Evolutionary conservation across 2,797 vertebrate genomes (phyloP).

Genomic region (Anisognathus igniventris): DNA sequence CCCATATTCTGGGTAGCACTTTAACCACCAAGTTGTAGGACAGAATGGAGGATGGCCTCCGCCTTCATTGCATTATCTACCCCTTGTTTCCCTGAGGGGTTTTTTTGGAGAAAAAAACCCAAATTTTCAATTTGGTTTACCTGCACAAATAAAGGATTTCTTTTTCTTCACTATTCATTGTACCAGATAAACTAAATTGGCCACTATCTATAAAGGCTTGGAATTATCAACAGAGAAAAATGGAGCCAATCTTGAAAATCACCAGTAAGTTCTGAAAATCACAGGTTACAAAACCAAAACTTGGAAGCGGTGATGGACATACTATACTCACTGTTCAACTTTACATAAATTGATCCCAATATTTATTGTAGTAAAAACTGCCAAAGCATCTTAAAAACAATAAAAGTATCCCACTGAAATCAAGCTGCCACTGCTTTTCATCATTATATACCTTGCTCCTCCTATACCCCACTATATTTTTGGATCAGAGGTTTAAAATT

Average conservation of each 20-base stretch:
- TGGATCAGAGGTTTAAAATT: conserved; percentile 43
- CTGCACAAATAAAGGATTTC: background rate
- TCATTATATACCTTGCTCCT: background rate
- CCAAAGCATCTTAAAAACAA: background rate
- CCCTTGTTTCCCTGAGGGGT: background rate
- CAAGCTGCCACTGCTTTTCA: background rate
- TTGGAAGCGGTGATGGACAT: background rate
- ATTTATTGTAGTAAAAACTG: background rate
- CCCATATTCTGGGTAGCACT: background rate
- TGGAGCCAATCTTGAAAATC: background rate
- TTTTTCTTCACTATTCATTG: background rate
- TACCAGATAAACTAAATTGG: background rate
- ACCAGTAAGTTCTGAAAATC: background rate
- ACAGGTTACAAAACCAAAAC: background rate
- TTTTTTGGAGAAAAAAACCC: rapidly evolving
- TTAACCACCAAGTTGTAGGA: background rate
- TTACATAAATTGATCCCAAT: background rate
- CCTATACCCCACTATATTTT: background rate
- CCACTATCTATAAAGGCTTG: background rate
- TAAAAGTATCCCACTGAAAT: background rate
- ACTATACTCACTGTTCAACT: background rate
- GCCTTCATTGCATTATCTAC: background rate
- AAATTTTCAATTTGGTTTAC: background rate
- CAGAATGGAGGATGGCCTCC: background rate
- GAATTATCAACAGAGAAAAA: background rate